Evolutionary conservation across 2,113 vertebrate genomes (phyloP).

Genomic region (Oncorhynchus gorbuscha): DNA sequence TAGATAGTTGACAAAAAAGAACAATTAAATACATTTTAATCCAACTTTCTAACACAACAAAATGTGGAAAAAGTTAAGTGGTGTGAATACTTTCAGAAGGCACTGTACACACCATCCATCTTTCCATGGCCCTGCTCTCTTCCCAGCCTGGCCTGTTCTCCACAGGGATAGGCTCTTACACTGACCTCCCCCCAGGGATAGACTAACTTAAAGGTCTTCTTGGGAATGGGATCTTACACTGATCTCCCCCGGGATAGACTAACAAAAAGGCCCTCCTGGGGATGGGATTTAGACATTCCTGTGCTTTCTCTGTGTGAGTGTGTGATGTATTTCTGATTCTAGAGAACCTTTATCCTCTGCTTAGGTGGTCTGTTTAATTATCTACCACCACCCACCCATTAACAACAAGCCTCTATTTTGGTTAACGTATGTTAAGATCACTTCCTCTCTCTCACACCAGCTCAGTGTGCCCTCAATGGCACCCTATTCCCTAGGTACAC

Average conservation of each 20-base stretch:
- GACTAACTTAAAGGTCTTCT: constrained; percentile 25
- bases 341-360: neutral
- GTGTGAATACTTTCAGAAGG: too few relatives aligned
- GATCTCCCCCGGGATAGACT: too few relatives aligned
- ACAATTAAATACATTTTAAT: too few relatives aligned
- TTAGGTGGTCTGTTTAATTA: neutral
- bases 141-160: constrained; percentile 37
- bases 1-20: too few relatives aligned
- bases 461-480: neutral
- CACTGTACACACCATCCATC: constrained; percentile 16
- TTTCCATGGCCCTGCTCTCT: constrained; percentile 45
- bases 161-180: too few relatives aligned
- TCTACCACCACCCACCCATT: neutral
- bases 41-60: too few relatives aligned
- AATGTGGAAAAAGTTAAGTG: too few relatives aligned
- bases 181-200: too few relatives aligned
- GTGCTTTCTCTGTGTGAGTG: neutral
- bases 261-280: neutral
- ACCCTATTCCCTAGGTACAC: too few relatives aligned
- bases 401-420: neutral
- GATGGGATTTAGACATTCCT: neutral
- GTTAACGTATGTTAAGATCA: neutral
- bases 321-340: neutral
- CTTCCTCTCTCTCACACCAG: neutral
- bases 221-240: constrained; percentile 36